Evolutionary conservation across 2,113 vertebrate genomes (phyloP).

Genomic region (Nannospalax galili): DNA sequence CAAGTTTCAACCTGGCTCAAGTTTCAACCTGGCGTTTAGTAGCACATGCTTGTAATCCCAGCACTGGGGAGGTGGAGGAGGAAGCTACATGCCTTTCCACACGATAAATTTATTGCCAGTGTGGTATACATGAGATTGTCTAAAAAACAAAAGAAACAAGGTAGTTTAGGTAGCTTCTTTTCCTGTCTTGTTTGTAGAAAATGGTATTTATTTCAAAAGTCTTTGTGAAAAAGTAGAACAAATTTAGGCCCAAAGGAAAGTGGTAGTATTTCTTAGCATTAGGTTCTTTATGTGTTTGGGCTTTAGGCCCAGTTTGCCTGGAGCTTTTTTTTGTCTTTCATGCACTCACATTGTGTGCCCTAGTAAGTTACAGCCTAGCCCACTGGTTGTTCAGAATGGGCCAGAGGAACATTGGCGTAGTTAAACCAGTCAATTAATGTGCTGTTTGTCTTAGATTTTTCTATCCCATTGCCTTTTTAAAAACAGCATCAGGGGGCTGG

Average conservation of each 20-base stretch:
- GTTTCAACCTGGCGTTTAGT: background rate
- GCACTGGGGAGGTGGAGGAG: background rate
- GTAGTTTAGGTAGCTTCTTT: background rate
- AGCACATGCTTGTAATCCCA: background rate
- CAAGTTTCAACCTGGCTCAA: background rate
- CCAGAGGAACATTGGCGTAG: background rate
- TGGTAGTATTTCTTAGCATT: constrained; percentile 22
- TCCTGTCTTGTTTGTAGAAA: constrained; percentile 20
- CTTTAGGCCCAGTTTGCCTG: constrained; percentile 36
- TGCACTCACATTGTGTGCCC: background rate
- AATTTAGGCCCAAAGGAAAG: constrained; percentile 13
- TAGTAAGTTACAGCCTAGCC: background rate
- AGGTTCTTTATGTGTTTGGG: constrained; percentile 33
- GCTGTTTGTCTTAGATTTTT: background rate
- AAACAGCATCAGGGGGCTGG: too few relatives aligned
- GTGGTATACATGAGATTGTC: background rate
- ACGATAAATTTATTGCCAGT: background rate
- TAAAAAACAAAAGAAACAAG: background rate
- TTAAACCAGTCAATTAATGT: background rate
- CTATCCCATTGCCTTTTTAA: background rate
- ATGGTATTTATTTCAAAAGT: constrained; percentile 1
- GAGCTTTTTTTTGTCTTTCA: background rate
- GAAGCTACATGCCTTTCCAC: too few relatives aligned
- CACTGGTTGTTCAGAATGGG: background rate
- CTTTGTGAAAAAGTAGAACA: constrained; percentile 25